phyloP scores from a whole-genome alignment of 2,113 vertebrate genomes.

The Xiphophorus couchianus region DNA sequence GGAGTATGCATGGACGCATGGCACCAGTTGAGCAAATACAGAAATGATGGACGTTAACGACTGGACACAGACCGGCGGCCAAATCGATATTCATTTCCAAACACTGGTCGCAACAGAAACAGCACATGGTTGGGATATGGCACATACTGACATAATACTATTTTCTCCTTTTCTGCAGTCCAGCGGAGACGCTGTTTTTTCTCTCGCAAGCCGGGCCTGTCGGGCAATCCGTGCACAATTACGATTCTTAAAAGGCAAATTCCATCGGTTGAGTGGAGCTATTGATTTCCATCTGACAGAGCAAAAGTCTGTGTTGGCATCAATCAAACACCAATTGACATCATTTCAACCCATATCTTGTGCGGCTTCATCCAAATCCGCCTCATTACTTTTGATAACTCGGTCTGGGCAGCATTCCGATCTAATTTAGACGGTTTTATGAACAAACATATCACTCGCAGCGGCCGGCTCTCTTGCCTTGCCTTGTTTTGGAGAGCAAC shows the following conservation, averaged over 20 bases:
- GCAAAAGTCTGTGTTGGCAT: conserved; percentile 50
- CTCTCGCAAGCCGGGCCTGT: conserved; percentile 34
- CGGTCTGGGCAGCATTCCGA: conserved; percentile 30
- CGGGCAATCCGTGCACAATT: conserved; percentile 52
- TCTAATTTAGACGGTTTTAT: conserved; percentile 22
- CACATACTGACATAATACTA: conserved; percentile 31
- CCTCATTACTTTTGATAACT: conserved; percentile 35
- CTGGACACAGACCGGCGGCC: conserved; percentile 60
- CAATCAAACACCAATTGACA: conserved; percentile 57
- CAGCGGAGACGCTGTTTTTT: conserved; percentile 27
- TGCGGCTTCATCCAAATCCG: conserved; percentile 18
- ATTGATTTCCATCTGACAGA: conserved; percentile 67
- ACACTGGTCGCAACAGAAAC: conserved; percentile 32
- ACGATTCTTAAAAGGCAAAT: conserved; percentile 62
- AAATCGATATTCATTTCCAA: conserved; percentile 41
- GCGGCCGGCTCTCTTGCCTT: neutral
- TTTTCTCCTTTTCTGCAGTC: conserved; percentile 57
- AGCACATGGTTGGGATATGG: conserved; percentile 38
- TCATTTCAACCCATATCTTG: conserved; percentile 38
- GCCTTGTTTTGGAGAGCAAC: conserved; percentile 29
- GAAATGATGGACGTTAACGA: conserved; percentile 39
- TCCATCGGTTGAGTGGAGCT: conserved; percentile 56
- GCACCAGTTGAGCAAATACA: conserved; percentile 46
- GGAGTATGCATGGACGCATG: conserved; percentile 43
- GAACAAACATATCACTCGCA: conserved; percentile 40